phyloP scores from a whole-genome alignment of 2,888 invertebrate species.

The Lasioglossum marginatum region DNA sequence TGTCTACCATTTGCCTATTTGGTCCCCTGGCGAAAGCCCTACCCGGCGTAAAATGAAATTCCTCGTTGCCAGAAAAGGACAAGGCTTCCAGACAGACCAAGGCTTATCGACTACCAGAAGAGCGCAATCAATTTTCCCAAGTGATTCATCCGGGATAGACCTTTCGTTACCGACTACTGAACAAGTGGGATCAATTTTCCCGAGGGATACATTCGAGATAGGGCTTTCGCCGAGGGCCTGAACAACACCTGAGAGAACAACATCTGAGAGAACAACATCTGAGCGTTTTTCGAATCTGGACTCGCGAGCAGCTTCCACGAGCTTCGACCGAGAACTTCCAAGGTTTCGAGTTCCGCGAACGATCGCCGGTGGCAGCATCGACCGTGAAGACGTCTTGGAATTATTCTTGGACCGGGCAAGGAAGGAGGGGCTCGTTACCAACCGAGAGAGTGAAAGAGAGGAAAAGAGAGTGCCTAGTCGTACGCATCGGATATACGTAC shows the following conservation, averaged over 20 bases:
- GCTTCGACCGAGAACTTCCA: not conserved
- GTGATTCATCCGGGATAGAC: not conserved
- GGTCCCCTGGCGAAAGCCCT: not conserved
- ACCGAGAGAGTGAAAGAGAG: constrained; percentile 36
- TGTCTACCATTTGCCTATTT: too few species aligned
- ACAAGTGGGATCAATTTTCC: too few species aligned
- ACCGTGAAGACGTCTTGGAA: constrained; percentile 39
- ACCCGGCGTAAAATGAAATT: not conserved
- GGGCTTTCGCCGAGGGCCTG: not conserved
- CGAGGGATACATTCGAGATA: too few species aligned
- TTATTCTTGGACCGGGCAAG: constrained; percentile 58
- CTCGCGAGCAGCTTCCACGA: too few species aligned
- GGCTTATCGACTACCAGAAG: not conserved
- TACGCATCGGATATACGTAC: constrained; percentile 27
- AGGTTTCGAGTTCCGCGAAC: constrained; percentile 50
- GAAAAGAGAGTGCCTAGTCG: not conserved
- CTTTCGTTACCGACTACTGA: not conserved
- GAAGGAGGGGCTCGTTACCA: constrained; percentile 59
- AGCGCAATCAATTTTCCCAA: not conserved
- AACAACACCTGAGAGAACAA: too few species aligned
- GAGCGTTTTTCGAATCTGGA: not conserved
- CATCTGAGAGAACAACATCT: too few species aligned
- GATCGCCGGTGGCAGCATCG: constrained; percentile 76
- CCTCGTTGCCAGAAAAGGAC: not conserved
- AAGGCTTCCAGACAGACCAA: not conserved